Base-by-base conservation (phyloP, 2,113 vertebrate genomes). In the Petrocephalus microphthalmus region DNA sequence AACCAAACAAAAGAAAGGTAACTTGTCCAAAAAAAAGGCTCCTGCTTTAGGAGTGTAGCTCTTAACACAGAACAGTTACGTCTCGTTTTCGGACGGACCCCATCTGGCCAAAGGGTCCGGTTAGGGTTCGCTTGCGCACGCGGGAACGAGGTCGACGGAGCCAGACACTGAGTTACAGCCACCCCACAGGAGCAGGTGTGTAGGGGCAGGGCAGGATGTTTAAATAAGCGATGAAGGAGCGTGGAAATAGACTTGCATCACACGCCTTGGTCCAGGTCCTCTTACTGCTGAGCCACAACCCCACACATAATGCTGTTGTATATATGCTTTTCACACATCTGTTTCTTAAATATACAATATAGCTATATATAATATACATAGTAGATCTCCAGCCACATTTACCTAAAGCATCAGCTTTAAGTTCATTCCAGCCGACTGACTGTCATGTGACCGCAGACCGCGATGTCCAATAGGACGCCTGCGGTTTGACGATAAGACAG, bases 301-400 rank as follows among this genome's bases (percentile, higher is more conserved):
- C 71, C 84, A 54, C 49, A 54, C 52, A 2, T 85, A 49, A 85
- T 54, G 49, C 25, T 85, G 84, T 7, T 85, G 52, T 85, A 29
- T 33, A 85, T 54, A 85, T 85, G 33, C 22, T 85, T 85, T 85
- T 56, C 84, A 33, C 84, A 54, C 25, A 15, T 25, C 54, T 85
- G 84, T 56, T 85, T 85, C 53, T 85, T 85, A 85, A 56, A 85
- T 85, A 85, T 54, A 54, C 51, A 33, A 49, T 83, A 49, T 83
- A 37, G 33, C 45, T 83, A 83, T 83, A 49, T 83, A 83, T 83
- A 49, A 85, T 53, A 54, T 47, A 85, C 83, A 85, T 47, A 53
- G 49, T 29, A 54, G 13, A 85, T 51, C 22, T 83, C 20, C 19
- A 49, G 81, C 81, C 45, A 83, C 81, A 45, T 22, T 45, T 82